Evolutionary conservation across 2,888 invertebrate genomes (phyloP), one percentile per base, ranked within the genome.

Genomic region (Gortyna flavago): DNA sequence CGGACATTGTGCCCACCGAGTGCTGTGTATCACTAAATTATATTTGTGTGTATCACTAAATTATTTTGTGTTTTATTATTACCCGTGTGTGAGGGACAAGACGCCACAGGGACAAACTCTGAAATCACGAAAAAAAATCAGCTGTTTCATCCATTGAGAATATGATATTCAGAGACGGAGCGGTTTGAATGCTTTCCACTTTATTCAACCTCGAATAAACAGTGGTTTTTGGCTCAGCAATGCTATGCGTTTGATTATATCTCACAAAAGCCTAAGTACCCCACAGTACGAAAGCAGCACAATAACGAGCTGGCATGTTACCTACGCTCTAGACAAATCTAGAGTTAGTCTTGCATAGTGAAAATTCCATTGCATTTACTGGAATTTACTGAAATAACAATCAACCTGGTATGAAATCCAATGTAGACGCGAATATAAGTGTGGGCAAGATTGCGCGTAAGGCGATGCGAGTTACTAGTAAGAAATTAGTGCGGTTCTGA

Each of bases 161-260:
- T n/a, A n/a, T n/a, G n/a, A n/a, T n/a, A n/a, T n/a, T n/a, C n/a
- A n/a, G n/a, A n/a, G n/a, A n/a, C n/a, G n/a, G n/a, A n/a, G n/a
- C n/a, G n/a, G n/a, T n/a, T 81, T 71, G 13, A 44, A 71, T 76
- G 61, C 64, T 59, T 59, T 38, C 41, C 51, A 75, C 32, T 64
- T 72, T 64, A 72, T 51, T 51, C 32, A 35, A 32, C 54, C 32
- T 67, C 38, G 38, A 68, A 64, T 75, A 72, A 73, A 44, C 59
- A 32, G 62, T 32, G 35, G 18, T 66, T 65, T 67, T 64, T 64
- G 64, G 48, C 61, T 75, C 29, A 13, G 9, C 35, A 38, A 29
- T 54, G 48, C 54, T 32, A 21, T 62, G 21, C 25, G 44, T 41
- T 32, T 41, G 74, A 80, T 68, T 16, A n/a, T 48, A 84, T 74